Evolutionary conservation across 2,888 invertebrate genomes (phyloP), one percentile per base, ranked within the genome.

Genomic region (Drosophila atripex): DNA sequence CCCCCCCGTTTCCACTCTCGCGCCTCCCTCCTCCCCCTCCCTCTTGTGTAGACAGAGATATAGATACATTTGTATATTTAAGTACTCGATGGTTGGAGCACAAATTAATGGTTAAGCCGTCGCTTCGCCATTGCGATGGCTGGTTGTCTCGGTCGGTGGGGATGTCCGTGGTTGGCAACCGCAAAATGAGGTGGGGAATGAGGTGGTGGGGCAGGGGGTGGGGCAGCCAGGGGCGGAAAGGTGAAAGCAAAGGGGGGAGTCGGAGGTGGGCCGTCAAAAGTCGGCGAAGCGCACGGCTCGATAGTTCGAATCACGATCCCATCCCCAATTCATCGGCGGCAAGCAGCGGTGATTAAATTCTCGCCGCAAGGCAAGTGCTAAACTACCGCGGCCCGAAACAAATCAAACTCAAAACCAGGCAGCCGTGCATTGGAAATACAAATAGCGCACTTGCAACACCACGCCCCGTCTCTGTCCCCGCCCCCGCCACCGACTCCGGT

Each of bases 1-100:
- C 18, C 23, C 51, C 12, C 47, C 38, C 43, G 54, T 61, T 11
- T 41, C 25, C 49, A n/a, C 9, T n/a, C n/a, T 1, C n/a, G 2
- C 35, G 3, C 11, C 16, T 3, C 7, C 23, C 3, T n/a, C 11
- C 7, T 16, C 21, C 2, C 51, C 23, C 11, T 7, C 8, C 1
- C 14, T 18, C 32, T n/a, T n/a, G n/a, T n/a, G n/a, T n/a, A n/a
- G 75, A 78, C 72, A 53, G 39, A 39, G 50, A 50, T 71, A 76
- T 61, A 78, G 72, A 78, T 83, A 76, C 76, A 77, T 84, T 86
- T 82, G 78, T 71, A 80, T 78, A 80, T 78, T 82, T 77, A 80
- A 79, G 78, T 82, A 79, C 75, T 79, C 78, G 75, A 78, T 82
- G 78, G 79, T 78, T 79, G 77, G 82, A 77, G 78, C 78, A 82